phyloP scores from a whole-genome alignment of 92 coral and sea anemone genomes.

The Parazoanthus darwini region DNA sequence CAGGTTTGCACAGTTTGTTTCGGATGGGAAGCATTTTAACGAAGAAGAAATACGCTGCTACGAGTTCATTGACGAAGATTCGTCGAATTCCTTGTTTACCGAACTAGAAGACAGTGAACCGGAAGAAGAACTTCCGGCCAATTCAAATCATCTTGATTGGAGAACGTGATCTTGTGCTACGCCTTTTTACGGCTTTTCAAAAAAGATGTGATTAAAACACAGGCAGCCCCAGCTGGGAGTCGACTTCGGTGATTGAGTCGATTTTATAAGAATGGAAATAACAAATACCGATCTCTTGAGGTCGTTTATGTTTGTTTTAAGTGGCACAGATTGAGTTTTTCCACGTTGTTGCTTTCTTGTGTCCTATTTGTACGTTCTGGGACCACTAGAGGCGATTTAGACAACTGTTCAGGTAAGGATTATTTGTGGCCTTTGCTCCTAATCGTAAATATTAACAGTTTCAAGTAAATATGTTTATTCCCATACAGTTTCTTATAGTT shows the following conservation, averaged over 20 bases:
- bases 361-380: too few species aligned
- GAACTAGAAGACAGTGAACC: slow-evolving; percentile 36
- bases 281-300: too few species aligned
- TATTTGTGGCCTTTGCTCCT: too few species aligned
- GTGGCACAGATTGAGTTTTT: too few species aligned
- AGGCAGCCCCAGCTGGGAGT: not conserved
- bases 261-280: not conserved
- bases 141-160: not conserved
- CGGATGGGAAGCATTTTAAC: slow-evolving; percentile 71
- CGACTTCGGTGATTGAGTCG: too few species aligned
- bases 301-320: too few species aligned
- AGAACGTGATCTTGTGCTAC: not conserved
- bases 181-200: not conserved
- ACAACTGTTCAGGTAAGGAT: too few species aligned
- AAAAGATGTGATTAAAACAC: not conserved
- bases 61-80: slow-evolving; percentile 48
- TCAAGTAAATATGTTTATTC: too few species aligned
- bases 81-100: slow-evolving; percentile 31
- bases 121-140: slow-evolving; percentile 22
- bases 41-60: slow-evolving; percentile 69
- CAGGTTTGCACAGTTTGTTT: slow-evolving; percentile 91
- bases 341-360: too few species aligned
- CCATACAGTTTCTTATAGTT: too few species aligned
- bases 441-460: too few species aligned
- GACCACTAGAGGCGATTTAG: too few species aligned